phyloP scores from a whole-genome alignment of 2,113 vertebrate genomes.

The Anser cygnoides region DNA sequence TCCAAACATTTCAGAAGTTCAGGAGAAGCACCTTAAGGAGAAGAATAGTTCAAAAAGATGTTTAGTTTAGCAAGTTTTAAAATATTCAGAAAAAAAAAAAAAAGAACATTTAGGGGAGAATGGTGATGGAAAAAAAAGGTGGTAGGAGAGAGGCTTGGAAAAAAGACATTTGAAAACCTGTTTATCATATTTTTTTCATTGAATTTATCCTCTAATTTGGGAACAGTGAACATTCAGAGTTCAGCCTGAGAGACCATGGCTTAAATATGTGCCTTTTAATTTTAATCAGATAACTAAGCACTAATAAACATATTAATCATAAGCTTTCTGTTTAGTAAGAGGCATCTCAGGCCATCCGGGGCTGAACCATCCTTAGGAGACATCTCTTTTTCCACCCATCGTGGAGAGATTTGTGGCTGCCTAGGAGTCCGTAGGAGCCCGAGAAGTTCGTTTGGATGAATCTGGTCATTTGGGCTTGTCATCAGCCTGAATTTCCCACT shows the following conservation, averaged over 20 bases:
- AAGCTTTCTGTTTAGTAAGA: not conserved
- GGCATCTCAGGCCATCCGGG: not conserved
- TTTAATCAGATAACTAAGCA: constrained; percentile 3
- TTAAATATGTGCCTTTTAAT: constrained; percentile 14
- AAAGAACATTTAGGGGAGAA: not conserved
- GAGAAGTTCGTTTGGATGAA: not conserved
- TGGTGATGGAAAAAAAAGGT: not conserved
- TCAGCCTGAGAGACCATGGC: not conserved
- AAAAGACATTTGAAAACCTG: not conserved
- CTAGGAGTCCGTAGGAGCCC: not conserved
- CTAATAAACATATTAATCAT: not conserved
- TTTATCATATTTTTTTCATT: not conserved
- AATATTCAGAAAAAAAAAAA: not conserved
- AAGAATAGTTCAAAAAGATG: not conserved
- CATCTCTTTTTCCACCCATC: not conserved
- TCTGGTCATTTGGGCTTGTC: not conserved
- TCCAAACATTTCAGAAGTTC: not conserved
- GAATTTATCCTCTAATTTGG: not conserved
- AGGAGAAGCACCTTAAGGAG: not conserved
- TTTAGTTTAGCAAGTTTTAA: not conserved
- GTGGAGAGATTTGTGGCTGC: not conserved
- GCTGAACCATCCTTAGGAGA: not conserved
- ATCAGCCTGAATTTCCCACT: not conserved
- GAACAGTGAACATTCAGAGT: not conserved
- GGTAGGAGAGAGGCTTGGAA: not conserved